Percentiles rank a stretch among this genome's conserved stretches.
Conservation (phyloP, 2,888 invertebrate species). For the Drosophila falleni region DNA sequence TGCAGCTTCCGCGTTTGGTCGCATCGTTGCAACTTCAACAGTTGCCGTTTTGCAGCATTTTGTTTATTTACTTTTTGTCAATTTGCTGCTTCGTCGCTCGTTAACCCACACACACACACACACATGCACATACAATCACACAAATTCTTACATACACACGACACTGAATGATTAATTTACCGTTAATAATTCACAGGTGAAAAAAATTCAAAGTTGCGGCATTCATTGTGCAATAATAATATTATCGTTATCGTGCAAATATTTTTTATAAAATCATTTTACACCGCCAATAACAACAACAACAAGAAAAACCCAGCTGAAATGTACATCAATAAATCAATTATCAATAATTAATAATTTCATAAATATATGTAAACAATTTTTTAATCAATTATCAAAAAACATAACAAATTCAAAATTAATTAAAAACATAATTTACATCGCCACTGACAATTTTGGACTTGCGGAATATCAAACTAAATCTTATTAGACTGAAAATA, state of each 20-base stretch:
- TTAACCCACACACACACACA: conserved; percentile 49
- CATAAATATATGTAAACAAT: conserved; percentile 32
- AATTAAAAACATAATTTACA: conserved; percentile 1
- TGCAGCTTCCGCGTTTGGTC: conserved; percentile 73
- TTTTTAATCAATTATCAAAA: conserved; percentile 12
- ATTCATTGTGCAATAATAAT: conserved; percentile 67
- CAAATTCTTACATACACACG: neutral
- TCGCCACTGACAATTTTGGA: conserved; percentile 21
- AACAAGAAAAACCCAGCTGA: conserved; percentile 5
- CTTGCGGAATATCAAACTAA: conserved; percentile 53
- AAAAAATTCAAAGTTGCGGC: conserved; percentile 52
- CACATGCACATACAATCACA: neutral
- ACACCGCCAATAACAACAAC: conserved; percentile 37
- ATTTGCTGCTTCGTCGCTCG: conserved; percentile 64
- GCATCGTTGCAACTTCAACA: conserved; percentile 65
- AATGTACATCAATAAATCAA: conserved; percentile 14
- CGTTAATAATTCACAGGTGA: conserved; percentile 77
- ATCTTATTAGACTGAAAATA: conserved; percentile 63
- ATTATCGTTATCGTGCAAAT: conserved; percentile 53
- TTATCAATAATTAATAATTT: conserved; percentile 12
- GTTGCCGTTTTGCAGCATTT: conserved; percentile 65
- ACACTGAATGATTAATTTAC: conserved; percentile 73
- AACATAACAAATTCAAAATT: conserved; percentile 10
- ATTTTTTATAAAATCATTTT: conserved; percentile 53
- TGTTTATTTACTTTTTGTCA: conserved; percentile 70